Percentiles rank a stretch among this genome's conserved stretches.
Evolutionary conservation across 2,888 invertebrate genomes (phyloP).

Genomic region (Catonia carolina): DNA sequence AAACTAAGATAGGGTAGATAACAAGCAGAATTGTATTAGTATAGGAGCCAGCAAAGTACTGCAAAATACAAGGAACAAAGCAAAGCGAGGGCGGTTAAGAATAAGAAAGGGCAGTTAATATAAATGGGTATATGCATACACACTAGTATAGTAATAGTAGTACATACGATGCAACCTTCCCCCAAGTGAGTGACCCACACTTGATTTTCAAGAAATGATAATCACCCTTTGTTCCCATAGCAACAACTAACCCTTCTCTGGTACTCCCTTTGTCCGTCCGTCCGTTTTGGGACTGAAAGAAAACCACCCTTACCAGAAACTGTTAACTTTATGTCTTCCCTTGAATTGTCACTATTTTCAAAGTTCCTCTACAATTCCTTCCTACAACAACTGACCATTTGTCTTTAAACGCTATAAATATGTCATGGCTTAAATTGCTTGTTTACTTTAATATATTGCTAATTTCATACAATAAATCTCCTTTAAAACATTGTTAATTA

Average conservation of each 20-base stretch:
- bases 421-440: neutral
- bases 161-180: neutral
- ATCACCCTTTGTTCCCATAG: constrained; percentile 12
- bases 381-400: neutral
- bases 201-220: constrained; percentile 18
- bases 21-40: too few species aligned
- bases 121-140: too few species aligned
- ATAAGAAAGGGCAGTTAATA: constrained; percentile 9
- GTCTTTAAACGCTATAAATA: constrained; percentile 7
- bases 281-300: neutral
- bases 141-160: too few species aligned
- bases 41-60: too few species aligned
- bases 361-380: neutral
- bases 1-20: too few species aligned
- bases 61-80: too few species aligned
- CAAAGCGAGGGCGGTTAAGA: neutral
- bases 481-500: too few species aligned
- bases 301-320: constrained; percentile 2
- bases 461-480: too few species aligned
- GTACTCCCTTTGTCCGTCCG: neutral
- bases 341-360: neutral
- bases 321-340: constrained; percentile 4
- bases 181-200: constrained; percentile 4
- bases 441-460: too few species aligned
- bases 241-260: constrained; percentile 14